phyloP scores from a whole-genome alignment of 2,113 vertebrate species.

The Sapayoa aenigma region DNA sequence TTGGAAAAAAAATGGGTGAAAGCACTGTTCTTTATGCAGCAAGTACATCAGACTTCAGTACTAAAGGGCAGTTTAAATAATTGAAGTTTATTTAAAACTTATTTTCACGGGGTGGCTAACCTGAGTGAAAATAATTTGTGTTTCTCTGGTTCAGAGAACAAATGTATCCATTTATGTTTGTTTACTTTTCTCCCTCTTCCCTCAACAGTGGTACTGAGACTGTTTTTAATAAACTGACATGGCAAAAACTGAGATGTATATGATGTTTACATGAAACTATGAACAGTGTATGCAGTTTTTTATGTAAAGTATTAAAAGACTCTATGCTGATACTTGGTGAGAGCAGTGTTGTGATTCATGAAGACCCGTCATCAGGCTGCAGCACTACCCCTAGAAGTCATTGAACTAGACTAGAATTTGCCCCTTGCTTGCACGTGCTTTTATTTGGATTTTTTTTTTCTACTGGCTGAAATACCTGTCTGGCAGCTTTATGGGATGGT shows the following conservation, averaged over 20 bases:
- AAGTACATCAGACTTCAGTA: neutral
- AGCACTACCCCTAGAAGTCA: neutral
- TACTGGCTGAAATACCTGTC: neutral
- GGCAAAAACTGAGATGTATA: conserved; percentile 74
- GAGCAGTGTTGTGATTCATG: conserved; percentile 31
- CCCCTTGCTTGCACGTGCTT: neutral
- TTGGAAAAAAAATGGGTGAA: neutral
- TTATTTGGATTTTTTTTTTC: neutral
- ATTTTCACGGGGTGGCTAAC: conserved; percentile 43
- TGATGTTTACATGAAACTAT: conserved; percentile 82
- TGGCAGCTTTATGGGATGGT: neutral
- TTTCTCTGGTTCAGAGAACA: conserved; percentile 74
- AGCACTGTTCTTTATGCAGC: neutral
- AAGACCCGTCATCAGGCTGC: neutral
- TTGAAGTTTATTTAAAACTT: conserved; percentile 53
- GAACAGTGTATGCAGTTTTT: conserved; percentile 82
- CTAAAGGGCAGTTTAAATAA: conserved; percentile 20
- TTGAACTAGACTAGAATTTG: neutral
- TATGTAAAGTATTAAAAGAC: conserved; percentile 82
- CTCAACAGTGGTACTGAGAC: conserved; percentile 75
- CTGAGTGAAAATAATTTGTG: conserved; percentile 67
- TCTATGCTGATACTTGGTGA: conserved; percentile 69
- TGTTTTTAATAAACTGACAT: conserved; percentile 73
- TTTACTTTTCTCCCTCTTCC: conserved; percentile 21
- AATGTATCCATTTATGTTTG: conserved; percentile 16